A percentile compares a stretch with the other conserved stretches of the same genome.
These are phyloP conservation scores for Pteria penguin DNA, from an alignment of 2,888 invertebrate species.

Conservation along the genomic window DNA sequence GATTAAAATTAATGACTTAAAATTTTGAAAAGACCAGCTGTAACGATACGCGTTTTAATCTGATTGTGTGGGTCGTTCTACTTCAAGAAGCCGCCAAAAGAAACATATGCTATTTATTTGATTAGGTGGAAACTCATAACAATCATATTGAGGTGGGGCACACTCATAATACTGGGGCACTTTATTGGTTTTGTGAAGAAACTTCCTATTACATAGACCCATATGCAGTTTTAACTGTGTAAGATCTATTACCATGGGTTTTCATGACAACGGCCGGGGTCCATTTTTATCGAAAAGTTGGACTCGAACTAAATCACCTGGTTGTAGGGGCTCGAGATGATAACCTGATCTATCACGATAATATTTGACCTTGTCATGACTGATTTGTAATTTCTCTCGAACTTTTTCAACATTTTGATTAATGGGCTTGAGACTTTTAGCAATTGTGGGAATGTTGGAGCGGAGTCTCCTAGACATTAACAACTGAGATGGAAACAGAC, in stretches of 20 bases:
- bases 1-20: too few species aligned
- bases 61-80: too few species aligned
- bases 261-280: conserved; percentile 7
- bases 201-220: neutral
- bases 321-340: conserved; percentile 8
- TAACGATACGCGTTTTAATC: too few species aligned
- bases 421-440: conserved; percentile 19
- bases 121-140: too few species aligned
- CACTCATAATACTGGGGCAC: too few species aligned
- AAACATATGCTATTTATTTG: too few species aligned
- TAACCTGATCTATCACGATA: conserved; percentile 13
- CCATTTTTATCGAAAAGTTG: conserved; percentile 20
- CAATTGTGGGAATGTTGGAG: conserved; percentile 34
- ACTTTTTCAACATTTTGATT: neutral
- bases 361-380: conserved; percentile 8
- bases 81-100: too few species aligned
- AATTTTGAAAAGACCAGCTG: too few species aligned
- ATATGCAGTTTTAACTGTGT: neutral
- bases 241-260: neutral
- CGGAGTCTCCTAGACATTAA: conserved; percentile 39
- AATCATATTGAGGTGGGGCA: too few species aligned
- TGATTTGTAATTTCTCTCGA: neutral
- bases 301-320: conserved; percentile 23
- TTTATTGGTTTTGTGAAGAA: conserved; percentile 9
- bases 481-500: conserved; percentile 44